A percentile compares a stretch with the other conserved stretches of the same genome.
Evolutionary conservation across 1,140 invertebrate genomes (phyloP).

Genomic region (Bombus consobrinus): DNA sequence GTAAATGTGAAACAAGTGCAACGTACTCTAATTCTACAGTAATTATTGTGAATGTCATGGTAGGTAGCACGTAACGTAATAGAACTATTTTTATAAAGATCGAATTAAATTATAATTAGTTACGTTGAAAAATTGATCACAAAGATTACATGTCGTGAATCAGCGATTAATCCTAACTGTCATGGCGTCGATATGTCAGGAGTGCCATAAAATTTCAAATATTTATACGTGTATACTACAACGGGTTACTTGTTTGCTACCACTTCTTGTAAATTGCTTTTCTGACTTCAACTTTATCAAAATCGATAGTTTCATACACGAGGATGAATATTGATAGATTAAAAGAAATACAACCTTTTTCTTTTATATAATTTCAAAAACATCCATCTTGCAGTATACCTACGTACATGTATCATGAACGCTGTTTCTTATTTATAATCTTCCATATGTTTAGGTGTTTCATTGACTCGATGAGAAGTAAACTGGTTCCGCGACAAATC

Average conservation of each 20-base stretch:
- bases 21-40: too few species aligned
- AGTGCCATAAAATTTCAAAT: background rate
- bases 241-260: background rate
- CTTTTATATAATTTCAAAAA: background rate
- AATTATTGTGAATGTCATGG: background rate
- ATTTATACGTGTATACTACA: background rate
- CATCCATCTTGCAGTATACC: background rate
- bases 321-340: background rate
- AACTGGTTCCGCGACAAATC: constrained; percentile 15
- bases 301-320: background rate
- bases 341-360: background rate
- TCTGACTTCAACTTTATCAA: background rate
- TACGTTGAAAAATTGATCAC: background rate
- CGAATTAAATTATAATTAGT: background rate
- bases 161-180: background rate
- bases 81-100: background rate
- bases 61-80: background rate
- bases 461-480: constrained; percentile 1
- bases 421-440: background rate
- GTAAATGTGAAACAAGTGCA: too few species aligned
- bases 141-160: too few species aligned
- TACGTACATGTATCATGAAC: background rate
- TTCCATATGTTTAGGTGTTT: constrained; percentile 32
- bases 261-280: background rate
- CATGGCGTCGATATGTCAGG: background rate